These are phyloP conservation scores for Amblyjoppa fuscipennis DNA, from an alignment of 2,888 invertebrate genomes.

Conservation along the genomic window DNA sequence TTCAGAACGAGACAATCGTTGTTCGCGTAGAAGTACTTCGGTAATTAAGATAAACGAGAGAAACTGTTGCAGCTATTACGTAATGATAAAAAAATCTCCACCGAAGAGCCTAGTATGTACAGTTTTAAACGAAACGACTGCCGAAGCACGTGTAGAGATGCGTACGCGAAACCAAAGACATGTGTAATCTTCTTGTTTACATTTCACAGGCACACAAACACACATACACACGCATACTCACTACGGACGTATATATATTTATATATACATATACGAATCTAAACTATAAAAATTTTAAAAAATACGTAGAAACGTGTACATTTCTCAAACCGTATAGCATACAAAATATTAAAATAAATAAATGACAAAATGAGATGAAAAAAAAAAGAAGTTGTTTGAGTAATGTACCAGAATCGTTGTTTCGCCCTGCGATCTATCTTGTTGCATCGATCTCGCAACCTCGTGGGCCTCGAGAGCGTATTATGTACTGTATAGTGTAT, in stretches of 20 bases:
- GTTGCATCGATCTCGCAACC: no score
- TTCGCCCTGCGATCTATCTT: not conserved
- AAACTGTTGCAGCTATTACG: constrained; percentile 51
- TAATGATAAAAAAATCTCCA: constrained; percentile 10
- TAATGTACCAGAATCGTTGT: not conserved
- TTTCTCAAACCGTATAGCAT: constrained; percentile 29
- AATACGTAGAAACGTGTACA: constrained; percentile 45
- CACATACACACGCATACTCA: constrained; percentile 19
- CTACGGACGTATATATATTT: constrained; percentile 12
- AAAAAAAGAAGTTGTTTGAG: not conserved
- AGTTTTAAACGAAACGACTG: constrained; percentile 34
- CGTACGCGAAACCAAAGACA: constrained; percentile 64
- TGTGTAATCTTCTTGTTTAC: constrained; percentile 59
- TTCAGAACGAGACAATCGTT: constrained; percentile 33
- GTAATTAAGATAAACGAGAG: constrained; percentile 5
- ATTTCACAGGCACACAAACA: constrained; percentile 33
- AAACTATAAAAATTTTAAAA: constrained; percentile 31
- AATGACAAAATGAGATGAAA: not conserved
- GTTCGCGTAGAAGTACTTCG: constrained; percentile 25
- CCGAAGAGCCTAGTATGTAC: not conserved
- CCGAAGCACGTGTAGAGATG: constrained; percentile 52
- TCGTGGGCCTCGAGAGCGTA: no score
- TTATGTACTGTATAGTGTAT: no score
- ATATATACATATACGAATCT: constrained; percentile 1
- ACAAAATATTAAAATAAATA: not conserved